Evolutionary conservation across 2,888 invertebrate genomes (phyloP), one percentile per base, ranked within the genome.

Genomic region (Malthinus flaveolus): DNA sequence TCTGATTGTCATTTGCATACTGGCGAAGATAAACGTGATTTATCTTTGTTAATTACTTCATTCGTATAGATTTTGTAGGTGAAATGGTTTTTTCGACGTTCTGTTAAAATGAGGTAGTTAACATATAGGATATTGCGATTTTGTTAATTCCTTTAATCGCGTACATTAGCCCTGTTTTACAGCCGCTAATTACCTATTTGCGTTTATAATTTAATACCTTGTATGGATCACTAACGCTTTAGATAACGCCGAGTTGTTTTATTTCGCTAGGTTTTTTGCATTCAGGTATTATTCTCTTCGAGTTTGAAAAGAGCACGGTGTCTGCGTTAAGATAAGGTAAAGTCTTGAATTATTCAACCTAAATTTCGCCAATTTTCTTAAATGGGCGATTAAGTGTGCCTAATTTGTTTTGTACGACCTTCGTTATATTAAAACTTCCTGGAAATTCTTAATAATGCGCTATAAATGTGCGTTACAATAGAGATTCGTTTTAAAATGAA

Each of bases 341-440:
- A 76, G 75, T 75, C 75, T 71, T 68, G 74, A 77, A 78, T 78
- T 78, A 78, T 77, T 75, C 74, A 73, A 72, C 73, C 72, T 73
- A 73, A 77, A 77, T 77, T 78, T 75, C 73, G 71, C 76, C 76
- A 77, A 78, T 77, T 78, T 78, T 75, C 78, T 73, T 70, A 74
- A 78, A 78, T 74, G 76, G 77, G 66, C 71, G 75, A 75, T 77
- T 78, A 77, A 76, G 73, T 75, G 76, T 73, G 73, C 71, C 75
- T 77, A 78, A 78, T 78, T 78, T 78, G 77, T 78, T 78, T 77
- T 75, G 69, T 73, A 70, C 71, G 69, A 65, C 66, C 66, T 68
- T 65, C 68, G 70, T 73, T 74, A 71, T 76, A 76, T 76, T 76
- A 77, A 77, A 76, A 76, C 73, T 73, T 71, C 68, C 69, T 70